A percentile compares a stretch with the other conserved stretches of the same genome.
Evolutionary conservation across 2,113 vertebrate genomes (phyloP).

Genomic region (Festucalex cinctus): DNA sequence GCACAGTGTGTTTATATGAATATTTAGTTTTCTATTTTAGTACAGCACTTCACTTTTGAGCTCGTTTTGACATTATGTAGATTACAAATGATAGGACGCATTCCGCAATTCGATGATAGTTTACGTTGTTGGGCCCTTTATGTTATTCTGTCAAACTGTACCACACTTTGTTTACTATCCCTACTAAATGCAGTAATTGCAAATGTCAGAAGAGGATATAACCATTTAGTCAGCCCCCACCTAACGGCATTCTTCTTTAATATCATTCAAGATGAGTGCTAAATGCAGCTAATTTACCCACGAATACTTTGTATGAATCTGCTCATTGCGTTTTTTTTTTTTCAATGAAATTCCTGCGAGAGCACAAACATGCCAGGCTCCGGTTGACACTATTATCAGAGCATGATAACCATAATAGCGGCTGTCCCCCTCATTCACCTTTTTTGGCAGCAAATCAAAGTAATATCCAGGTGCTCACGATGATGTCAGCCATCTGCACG

Average conservation of each 20-base stretch:
- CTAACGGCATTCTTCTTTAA: neutral
- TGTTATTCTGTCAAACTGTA: neutral
- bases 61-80: neutral
- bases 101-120: neutral
- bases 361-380: slow-evolving; percentile 25
- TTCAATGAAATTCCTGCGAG: slow-evolving; percentile 33
- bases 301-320: slow-evolving; percentile 8
- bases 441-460: slow-evolving; percentile 69
- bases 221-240: neutral
- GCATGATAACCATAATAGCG: slow-evolving; percentile 58
- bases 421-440: slow-evolving; percentile 54
- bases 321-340: slow-evolving; percentile 12
- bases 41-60: neutral
- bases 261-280: neutral
- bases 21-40: neutral
- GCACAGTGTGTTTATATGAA: neutral
- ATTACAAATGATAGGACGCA: neutral
- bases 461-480: slow-evolving; percentile 59
- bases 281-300: neutral
- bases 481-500: slow-evolving; percentile 67
- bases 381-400: slow-evolving; percentile 53
- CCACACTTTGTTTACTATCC: neutral
- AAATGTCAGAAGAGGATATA: neutral
- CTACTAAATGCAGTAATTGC: neutral
- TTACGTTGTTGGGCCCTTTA: neutral